Evolutionary conservation across 2,888 invertebrate species (phyloP), one percentile per base, ranked within the genome.

Genomic region (Chrysotoxum bicinctum): DNA sequence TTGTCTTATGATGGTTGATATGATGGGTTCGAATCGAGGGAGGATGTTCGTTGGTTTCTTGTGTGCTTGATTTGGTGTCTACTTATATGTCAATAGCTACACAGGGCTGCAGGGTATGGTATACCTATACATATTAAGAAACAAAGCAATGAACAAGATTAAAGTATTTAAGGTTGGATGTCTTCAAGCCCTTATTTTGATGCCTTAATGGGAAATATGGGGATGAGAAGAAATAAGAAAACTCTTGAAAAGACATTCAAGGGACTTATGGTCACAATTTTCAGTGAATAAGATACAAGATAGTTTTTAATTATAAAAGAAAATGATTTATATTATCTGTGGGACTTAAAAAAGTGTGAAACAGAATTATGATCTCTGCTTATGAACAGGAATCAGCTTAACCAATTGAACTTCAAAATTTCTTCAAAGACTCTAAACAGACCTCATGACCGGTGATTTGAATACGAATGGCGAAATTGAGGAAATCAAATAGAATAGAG

Each of bases 41-140:
- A 48, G 16, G 30, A 45, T 45, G 7, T 30, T 30, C 30, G 48
- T 66, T 64, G 48, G 14, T 40, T 60, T 40, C 21, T 32, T 32
- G 16, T 66, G 5, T 50, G 50, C 35, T 50, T 35, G 50, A 66
- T 66, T 66, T 66, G 35, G 21, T 50, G 35, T 26, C 50, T 50
- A 50, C n/a, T 23, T 32, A 26, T 32, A 26, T 60, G 23, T 60
- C 64, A 64, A 64, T 45, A 45, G 30, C 64, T 21, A 19, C 4
- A 64, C 45, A 45, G 58, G 32, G 30, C 64, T 21, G 14, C 4
- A 64, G 64, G 64, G 58, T 35, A 16, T 14, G 0, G 58, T 35
- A 16, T 14, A 1, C n/a, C 16, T 32, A 14, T 19, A n/a, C 14
- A 16, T 30, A 54, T 21, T 21, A n/a, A 14, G 35, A 58, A 58